A percentile compares a stretch with the other conserved stretches of the same genome.
Evolutionary conservation across 2,888 invertebrate species (phyloP).

Genomic region (Athetis lepigone): DNA sequence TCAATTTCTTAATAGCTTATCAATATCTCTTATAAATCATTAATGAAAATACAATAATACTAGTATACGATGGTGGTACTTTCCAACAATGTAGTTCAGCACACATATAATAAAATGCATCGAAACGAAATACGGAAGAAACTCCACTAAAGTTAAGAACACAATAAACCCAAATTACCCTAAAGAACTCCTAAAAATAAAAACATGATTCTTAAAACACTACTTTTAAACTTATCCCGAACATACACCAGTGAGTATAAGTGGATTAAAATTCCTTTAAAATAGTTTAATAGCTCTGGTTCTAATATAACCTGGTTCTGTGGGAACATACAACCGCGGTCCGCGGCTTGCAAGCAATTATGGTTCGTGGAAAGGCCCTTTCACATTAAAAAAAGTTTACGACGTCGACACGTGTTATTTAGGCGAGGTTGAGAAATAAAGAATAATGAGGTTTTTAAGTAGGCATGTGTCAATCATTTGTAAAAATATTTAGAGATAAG

Average conservation of each 20-base stretch:
- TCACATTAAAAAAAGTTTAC: slow-evolving; percentile 55
- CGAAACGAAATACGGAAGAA: too few relatives aligned
- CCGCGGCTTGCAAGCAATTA: slow-evolving; percentile 60
- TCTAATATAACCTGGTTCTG: slow-evolving; percentile 38
- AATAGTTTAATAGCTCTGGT: slow-evolving; percentile 55
- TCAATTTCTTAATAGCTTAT: not conserved
- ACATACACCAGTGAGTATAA: slow-evolving; percentile 20
- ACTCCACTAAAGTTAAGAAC: not conserved
- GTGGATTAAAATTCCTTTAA: slow-evolving; percentile 60
- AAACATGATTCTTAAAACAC: slow-evolving; percentile 1
- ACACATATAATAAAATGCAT: too few relatives aligned
- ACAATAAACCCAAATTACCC: not conserved
- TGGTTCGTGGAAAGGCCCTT: slow-evolving; percentile 54
- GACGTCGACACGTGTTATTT: slow-evolving; percentile 34
- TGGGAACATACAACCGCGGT: slow-evolving; percentile 52
- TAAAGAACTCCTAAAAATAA: slow-evolving; percentile 14
- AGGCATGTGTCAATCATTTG: not conserved
- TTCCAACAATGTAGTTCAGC: too few relatives aligned
- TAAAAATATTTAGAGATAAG: not conserved
- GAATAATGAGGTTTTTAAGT: not conserved
- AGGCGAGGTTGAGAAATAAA: slow-evolving; percentile 28
- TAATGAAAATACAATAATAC: too few relatives aligned
- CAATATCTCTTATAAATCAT: not conserved
- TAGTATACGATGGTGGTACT: too few relatives aligned
- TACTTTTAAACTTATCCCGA: slow-evolving; percentile 12